phyloP scores from a whole-genome alignment of 2,113 vertebrate species.

The Chaetodon trifascialis region DNA sequence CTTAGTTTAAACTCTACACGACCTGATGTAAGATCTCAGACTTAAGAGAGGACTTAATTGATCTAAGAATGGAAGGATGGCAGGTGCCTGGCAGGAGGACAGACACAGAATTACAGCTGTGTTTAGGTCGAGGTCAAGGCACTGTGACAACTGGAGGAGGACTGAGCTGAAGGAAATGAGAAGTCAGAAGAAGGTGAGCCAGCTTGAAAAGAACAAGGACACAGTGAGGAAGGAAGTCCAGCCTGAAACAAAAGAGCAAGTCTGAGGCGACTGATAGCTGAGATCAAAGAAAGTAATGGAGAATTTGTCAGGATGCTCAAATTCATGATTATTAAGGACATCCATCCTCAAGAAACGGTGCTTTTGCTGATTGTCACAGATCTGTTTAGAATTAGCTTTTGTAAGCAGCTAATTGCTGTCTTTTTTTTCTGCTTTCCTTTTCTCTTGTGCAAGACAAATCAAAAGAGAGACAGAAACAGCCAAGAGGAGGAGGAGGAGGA shows the following conservation, averaged over 20 bases:
- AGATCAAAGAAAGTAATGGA: neutral
- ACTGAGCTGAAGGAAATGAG: neutral
- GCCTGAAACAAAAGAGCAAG: neutral
- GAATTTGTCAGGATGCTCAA: neutral
- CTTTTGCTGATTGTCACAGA: neutral
- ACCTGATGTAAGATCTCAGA: too few species aligned
- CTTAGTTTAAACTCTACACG: too few species aligned
- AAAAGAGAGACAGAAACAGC: neutral
- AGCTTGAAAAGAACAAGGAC: neutral
- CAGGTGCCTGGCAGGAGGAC: neutral
- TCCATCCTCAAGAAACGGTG: neutral
- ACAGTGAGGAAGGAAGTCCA: neutral
- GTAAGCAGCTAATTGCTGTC: too few species aligned
- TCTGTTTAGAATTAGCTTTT: too few species aligned
- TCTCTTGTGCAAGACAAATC: neutral
- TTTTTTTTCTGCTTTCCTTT: neutral
- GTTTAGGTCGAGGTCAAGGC: neutral
- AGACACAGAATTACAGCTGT: neutral
- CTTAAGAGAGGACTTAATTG: too few species aligned
- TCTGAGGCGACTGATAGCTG: neutral
- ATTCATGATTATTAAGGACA: neutral
- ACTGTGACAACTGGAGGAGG: neutral
- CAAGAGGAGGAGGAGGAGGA: too few species aligned
- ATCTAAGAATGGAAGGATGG: neutral
- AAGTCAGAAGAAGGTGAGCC: conserved; percentile 2